Conservation (phyloP, 2,888 invertebrate genomes). For the Thereva nobilitata region DNA sequence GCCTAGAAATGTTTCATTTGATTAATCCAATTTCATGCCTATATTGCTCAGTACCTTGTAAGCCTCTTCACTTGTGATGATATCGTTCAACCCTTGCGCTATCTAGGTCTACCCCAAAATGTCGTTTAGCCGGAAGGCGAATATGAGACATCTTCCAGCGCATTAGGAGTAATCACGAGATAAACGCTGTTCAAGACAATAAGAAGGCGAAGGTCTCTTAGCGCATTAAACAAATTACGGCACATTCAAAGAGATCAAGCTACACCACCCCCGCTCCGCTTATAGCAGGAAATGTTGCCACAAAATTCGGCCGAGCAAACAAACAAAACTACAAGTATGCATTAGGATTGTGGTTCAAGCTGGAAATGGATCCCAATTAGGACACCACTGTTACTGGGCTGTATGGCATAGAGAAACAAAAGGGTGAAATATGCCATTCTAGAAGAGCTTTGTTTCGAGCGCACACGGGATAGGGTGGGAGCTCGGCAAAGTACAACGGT, state of each 20-base stretch:
- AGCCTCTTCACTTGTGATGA: neutral
- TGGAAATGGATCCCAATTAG: conserved; percentile 42
- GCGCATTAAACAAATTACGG: conserved; percentile 36
- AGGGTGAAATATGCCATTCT: conserved; percentile 40
- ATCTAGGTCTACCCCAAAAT: neutral
- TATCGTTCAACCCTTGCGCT: conserved; percentile 14
- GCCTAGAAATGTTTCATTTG: conserved; percentile 20
- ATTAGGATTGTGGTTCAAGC: conserved; percentile 36
- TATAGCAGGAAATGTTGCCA: conserved; percentile 14
- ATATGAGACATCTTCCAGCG: conserved; percentile 29
- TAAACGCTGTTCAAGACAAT: conserved; percentile 34
- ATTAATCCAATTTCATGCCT: conserved; percentile 9
- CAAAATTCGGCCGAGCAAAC: conserved; percentile 31
- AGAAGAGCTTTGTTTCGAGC: conserved; percentile 29
- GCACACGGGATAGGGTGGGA: conserved; percentile 12
- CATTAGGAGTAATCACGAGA: conserved; percentile 36
- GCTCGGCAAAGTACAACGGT: conserved; percentile 39
- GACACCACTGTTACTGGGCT: conserved; percentile 31
- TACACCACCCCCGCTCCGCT: neutral
- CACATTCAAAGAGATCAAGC: conserved; percentile 32
- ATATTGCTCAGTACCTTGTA: neutral
- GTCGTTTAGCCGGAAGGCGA: conserved; percentile 8
- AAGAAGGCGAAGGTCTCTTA: conserved; percentile 33
- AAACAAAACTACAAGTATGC: conserved; percentile 40
- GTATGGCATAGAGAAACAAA: conserved; percentile 22